Evolutionary conservation across 2,888 invertebrate genomes (phyloP), one percentile per base, ranked within the genome.

Genomic region (Noctua janthe): DNA sequence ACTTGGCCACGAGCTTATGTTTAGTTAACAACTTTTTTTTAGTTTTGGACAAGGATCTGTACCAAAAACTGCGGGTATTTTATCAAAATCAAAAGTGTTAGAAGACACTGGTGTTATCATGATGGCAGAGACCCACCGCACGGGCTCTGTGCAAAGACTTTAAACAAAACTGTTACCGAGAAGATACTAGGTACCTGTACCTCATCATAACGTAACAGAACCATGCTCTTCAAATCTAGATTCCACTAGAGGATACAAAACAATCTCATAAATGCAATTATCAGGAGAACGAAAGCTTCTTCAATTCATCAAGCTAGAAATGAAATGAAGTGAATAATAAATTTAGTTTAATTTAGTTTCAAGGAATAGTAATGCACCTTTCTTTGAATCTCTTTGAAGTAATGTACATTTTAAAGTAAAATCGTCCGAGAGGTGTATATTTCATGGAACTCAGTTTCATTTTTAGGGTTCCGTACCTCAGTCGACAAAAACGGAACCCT

Each of bases 361-460:
- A 71, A 75, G 15, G 62, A 47, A 74, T 39, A 23, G 20, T 62
- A 66, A 62, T 74, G 59, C 75, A 73, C 51, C 15, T 74, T 62
- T 56, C 10, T 75, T 5, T 62, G 10, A 62, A 59, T 54, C 71
- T 64, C 72, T 81, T 74, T 76, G 62, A 76, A n/a, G 39, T 20
- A 35, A 43, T 71, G 54, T 23, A 67, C 54, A 67, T 76, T 39
- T 39, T 49, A 47, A 17, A 35, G 29, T 54, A 49, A 49, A 66
- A 71, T 83, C 15, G 2, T 54, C 20, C 29, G 0, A 70, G 47
- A 67, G 15, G 39, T 71, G 29, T 59, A 77, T 29, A 62, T 56
- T 70, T 59, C 39, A 74, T 49, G 35, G 2, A 71, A 13, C 51
- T 15, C 1, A n/a, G 75, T 59, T 23, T 56, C 3, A 23, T n/a